Conservation (phyloP, 2,888 invertebrate species). For the Caenorhabditis drosophilae region DNA sequence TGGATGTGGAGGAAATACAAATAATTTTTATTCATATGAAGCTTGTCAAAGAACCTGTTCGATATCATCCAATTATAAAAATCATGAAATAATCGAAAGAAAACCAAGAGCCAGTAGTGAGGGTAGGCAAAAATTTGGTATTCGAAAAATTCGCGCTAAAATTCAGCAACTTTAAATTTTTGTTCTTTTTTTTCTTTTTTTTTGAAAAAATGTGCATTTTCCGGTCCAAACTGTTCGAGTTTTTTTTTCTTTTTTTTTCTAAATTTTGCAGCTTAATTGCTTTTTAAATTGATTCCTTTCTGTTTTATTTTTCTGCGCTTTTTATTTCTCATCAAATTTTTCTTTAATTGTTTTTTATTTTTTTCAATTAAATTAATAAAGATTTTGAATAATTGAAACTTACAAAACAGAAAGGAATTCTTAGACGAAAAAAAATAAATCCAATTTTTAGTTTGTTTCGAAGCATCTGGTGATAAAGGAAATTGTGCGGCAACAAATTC, state of each 20-base stretch:
- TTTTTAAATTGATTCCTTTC: not conserved
- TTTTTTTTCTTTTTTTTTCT: no score
- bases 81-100: no score
- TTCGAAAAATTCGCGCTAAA: conserved; percentile 33
- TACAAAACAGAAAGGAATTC: no score
- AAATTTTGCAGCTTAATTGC: not conserved
- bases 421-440: no score
- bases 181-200: conserved; percentile 1
- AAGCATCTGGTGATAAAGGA: conserved; percentile 44
- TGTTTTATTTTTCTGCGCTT: conserved; percentile 1
- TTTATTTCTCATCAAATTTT: conserved; percentile 5
- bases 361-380: conserved; percentile 5
- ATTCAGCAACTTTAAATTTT: conserved; percentile 23
- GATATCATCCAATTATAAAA: not conserved
- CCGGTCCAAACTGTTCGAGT: conserved; percentile 21
- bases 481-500: conserved; percentile 43
- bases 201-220: conserved; percentile 9
- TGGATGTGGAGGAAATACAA: conserved; percentile 65
- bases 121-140: conserved; percentile 41
- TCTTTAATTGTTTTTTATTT: no score
- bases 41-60: conserved; percentile 46
- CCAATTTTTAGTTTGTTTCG: conserved; percentile 55
- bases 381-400: no score
- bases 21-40: conserved; percentile 52
- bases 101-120: conserved; percentile 43